These are phyloP conservation scores for Darevskia mixta DNA, from an alignment of 2,797 vertebrate genomes.

Conservation along the genomic window DNA sequence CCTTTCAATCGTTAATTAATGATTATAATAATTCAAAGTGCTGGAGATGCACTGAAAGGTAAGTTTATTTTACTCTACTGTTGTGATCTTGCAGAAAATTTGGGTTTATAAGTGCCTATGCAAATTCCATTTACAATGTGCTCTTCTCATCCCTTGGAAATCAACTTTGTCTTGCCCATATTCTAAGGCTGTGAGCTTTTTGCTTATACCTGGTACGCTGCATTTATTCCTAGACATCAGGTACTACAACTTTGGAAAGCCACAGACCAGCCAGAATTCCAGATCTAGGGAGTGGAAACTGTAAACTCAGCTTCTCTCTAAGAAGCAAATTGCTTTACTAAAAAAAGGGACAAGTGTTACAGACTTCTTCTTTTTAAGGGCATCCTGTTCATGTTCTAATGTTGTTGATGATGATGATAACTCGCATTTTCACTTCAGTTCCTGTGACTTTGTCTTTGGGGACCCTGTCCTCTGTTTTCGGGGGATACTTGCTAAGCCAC, in stretches of 20 bases:
- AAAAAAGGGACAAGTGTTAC: not conserved
- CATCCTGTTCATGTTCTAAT: no score
- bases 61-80: not conserved
- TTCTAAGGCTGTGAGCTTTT: not conserved
- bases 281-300: not conserved
- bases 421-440: no score
- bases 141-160: not conserved
- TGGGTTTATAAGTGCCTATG: not conserved
- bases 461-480: no score
- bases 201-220: not conserved
- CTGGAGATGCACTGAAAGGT: not conserved
- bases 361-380: no score
- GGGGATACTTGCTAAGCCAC: not conserved
- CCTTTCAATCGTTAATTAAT: not conserved
- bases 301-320: not conserved
- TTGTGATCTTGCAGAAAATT: not conserved
- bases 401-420: no score
- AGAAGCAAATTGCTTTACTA: not conserved
- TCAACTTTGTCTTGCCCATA: not conserved
- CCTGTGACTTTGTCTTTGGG: no score
- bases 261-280: not conserved
- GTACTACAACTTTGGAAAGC: not conserved
- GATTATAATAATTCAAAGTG: not conserved
- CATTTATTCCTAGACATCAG: not conserved
- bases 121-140: not conserved